phyloP scores from a whole-genome alignment of 2,797 vertebrate genomes.

The Danio kyathit region DNA sequence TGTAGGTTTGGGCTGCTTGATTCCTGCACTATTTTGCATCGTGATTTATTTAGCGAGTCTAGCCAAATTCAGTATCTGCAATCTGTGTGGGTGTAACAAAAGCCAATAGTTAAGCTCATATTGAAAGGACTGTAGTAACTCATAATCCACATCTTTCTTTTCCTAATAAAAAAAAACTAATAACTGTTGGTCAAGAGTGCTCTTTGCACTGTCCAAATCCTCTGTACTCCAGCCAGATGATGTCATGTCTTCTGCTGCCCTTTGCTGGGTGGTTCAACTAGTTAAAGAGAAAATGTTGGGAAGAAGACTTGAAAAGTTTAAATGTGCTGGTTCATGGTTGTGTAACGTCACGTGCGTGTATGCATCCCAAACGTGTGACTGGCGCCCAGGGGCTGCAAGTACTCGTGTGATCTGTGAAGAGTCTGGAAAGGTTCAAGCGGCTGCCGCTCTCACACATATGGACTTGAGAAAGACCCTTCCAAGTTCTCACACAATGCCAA shows the following conservation, averaged over 20 bases:
- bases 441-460: slow-evolving; percentile 16
- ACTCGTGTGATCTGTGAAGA: slow-evolving; percentile 21
- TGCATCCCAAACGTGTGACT: slow-evolving; percentile 58
- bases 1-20: slow-evolving; percentile 10
- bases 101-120: background rate
- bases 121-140: slow-evolving; percentile 4
- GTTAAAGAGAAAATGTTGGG: slow-evolving; percentile 22
- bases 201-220: slow-evolving; percentile 23
- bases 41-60: slow-evolving; percentile 17
- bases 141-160: background rate
- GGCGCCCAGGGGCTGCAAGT: slow-evolving; percentile 24
- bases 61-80: slow-evolving; percentile 16
- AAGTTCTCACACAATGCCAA: slow-evolving; percentile 1
- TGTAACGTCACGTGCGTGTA: slow-evolving; percentile 45
- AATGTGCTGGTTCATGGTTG: slow-evolving; percentile 39
- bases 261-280: slow-evolving; percentile 12
- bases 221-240: slow-evolving; percentile 43
- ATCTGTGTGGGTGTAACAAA: slow-evolving; percentile 3
- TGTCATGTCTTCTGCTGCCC: slow-evolving; percentile 61
- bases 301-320: slow-evolving; percentile 7
- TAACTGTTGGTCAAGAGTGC: slow-evolving; percentile 3
- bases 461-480: slow-evolving; percentile 9
- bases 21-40: slow-evolving; percentile 7
- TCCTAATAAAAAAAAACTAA: background rate
- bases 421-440: slow-evolving; percentile 40